Evolutionary conservation across 92 coral and sea anemone species (phyloP).

Genomic region (Micromussa lordhowensis): DNA sequence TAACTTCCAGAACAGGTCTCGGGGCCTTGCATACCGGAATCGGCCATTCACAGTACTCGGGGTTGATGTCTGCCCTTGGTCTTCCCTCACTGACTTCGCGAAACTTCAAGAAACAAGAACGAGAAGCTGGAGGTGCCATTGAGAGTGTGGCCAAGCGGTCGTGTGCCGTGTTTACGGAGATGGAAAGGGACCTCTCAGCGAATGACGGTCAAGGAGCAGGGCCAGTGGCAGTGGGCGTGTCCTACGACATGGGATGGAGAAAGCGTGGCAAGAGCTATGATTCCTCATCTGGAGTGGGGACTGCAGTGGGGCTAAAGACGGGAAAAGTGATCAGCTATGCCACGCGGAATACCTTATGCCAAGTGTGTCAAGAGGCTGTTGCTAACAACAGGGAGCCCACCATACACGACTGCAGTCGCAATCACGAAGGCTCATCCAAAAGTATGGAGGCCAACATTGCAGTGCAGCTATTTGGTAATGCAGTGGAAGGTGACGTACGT

Average conservation of each 20-base stretch:
- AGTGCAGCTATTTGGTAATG: neutral
- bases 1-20: too few species aligned
- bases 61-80: too few species aligned
- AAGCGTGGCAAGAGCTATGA: slow-evolving; percentile 36
- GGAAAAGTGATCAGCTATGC: slow-evolving; percentile 35
- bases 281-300: slow-evolving; percentile 48
- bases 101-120: slow-evolving; percentile 42
- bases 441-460: slow-evolving; percentile 38
- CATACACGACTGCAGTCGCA: slow-evolving; percentile 47
- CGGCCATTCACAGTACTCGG: too few species aligned
- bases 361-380: slow-evolving; percentile 26
- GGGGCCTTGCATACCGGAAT: too few species aligned
- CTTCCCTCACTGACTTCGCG: neutral
- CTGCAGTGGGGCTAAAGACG: slow-evolving; percentile 38
- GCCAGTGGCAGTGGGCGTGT: slow-evolving; percentile 33
- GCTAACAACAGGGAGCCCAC: neutral
- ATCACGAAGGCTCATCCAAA: slow-evolving; percentile 41
- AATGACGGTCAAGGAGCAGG: neutral
- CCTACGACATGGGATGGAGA: slow-evolving; percentile 48
- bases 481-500: neutral
- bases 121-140: slow-evolving; percentile 39
- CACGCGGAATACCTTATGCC: slow-evolving; percentile 39
- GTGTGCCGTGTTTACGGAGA: slow-evolving; percentile 9
- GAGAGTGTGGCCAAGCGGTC: too few species aligned
- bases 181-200: slow-evolving; percentile 10